These are phyloP conservation scores for Thumatha senex DNA, from an alignment of 2,888 invertebrate genomes.

Conservation along the genomic window DNA sequence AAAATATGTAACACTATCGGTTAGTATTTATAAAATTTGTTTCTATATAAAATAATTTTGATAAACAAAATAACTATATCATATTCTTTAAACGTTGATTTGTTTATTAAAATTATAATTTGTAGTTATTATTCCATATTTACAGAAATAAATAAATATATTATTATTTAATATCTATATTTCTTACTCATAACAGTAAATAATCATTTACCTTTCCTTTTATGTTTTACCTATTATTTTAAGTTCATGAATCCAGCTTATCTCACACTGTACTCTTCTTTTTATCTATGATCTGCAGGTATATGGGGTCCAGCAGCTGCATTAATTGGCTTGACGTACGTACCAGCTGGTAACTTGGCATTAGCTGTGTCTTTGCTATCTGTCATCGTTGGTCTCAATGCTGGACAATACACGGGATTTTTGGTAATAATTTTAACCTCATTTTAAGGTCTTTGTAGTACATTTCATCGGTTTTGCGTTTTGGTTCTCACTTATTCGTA, in stretches of 20 bases:
- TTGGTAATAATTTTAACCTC: slow-evolving; percentile 63
- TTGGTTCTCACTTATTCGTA: too few relatives aligned
- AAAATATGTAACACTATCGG: slow-evolving; percentile 65
- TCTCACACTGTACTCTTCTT: too few relatives aligned
- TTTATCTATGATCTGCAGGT: slow-evolving; percentile 23
- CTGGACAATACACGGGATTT: slow-evolving; percentile 88
- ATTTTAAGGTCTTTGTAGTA: not conserved
- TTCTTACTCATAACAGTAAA: too few relatives aligned
- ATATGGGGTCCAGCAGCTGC: slow-evolving; percentile 81
- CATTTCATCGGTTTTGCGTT: too few relatives aligned
- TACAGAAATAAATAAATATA: too few relatives aligned
- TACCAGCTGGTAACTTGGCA: slow-evolving; percentile 58
- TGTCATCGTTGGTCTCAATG: slow-evolving; percentile 87
- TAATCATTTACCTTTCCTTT: too few relatives aligned
- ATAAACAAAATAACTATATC: not conserved
- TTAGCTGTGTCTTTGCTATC: slow-evolving; percentile 85
- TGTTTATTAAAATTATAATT: too few relatives aligned
- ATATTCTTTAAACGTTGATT: too few relatives aligned
- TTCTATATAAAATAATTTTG: not conserved
- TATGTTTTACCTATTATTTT: too few relatives aligned
- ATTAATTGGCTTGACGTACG: slow-evolving; percentile 56
- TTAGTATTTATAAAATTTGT: slow-evolving; percentile 17
- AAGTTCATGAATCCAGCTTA: too few relatives aligned
- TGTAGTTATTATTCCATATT: too few relatives aligned
- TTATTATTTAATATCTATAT: too few relatives aligned